Conservation (phyloP, 2,888 invertebrate species). For the Drosophila helvetica region DNA sequence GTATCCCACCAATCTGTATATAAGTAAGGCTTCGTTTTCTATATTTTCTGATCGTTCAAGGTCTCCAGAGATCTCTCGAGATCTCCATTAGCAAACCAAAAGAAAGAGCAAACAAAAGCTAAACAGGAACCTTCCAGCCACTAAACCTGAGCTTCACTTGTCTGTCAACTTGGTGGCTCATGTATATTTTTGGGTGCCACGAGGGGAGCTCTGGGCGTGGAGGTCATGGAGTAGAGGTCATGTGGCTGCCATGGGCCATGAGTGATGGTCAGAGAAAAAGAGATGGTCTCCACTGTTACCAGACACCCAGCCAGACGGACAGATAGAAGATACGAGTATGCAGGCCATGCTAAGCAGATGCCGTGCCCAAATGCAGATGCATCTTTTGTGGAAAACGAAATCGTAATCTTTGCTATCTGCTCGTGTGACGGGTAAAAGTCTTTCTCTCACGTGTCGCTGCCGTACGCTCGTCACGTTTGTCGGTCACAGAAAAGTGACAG, state of each 20-base stretch:
- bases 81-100: too few species aligned
- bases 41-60: slow-evolving; percentile 7
- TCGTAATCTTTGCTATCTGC: slow-evolving; percentile 18
- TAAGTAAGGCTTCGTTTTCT: not conserved
- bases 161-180: slow-evolving; percentile 70
- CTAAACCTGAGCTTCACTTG: slow-evolving; percentile 69
- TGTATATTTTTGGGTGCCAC: slow-evolving; percentile 31
- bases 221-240: slow-evolving; percentile 13
- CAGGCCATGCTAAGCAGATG: slow-evolving; percentile 35
- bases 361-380: slow-evolving; percentile 52
- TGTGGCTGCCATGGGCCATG: slow-evolving; percentile 34
- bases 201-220: slow-evolving; percentile 10
- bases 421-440: slow-evolving; percentile 56
- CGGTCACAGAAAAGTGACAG: slow-evolving; percentile 73
- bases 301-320: slow-evolving; percentile 9
- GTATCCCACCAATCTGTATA: not conserved
- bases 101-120: slow-evolving; percentile 3
- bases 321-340: slow-evolving; percentile 28
- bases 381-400: slow-evolving; percentile 35
- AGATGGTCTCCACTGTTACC: slow-evolving; percentile 26
- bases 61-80: not conserved
- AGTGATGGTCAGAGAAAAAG: slow-evolving; percentile 53
- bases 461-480: slow-evolving; percentile 67
- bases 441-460: slow-evolving; percentile 58
- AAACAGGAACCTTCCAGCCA: slow-evolving; percentile 24